These are phyloP conservation scores for Hypomecis atomaria DNA, from an alignment of 2,888 invertebrate species.

Conservation along the genomic window DNA sequence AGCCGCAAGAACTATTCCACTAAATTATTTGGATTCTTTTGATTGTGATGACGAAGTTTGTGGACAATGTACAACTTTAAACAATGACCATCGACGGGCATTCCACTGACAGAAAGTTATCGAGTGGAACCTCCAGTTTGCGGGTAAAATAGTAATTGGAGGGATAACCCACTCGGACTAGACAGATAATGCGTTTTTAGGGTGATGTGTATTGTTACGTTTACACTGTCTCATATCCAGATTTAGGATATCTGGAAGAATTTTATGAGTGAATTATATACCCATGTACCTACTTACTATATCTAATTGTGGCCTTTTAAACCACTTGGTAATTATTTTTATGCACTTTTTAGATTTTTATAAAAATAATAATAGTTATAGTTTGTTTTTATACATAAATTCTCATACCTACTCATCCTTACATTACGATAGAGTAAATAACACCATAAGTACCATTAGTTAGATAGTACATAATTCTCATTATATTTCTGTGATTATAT, in stretches of 20 bases:
- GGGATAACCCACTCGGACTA: constrained; percentile 2
- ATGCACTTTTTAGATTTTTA: too few species aligned
- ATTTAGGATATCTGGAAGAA: constrained; percentile 12
- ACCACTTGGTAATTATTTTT: too few species aligned
- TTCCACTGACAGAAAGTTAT: constrained; percentile 13
- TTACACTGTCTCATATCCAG: constrained; percentile 1
- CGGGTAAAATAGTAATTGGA: constrained; percentile 18
- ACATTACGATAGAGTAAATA: too few species aligned
- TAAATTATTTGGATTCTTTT: constrained; percentile 24
- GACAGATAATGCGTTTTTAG: constrained; percentile 17
- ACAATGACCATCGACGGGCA: constrained; percentile 18
- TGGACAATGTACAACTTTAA: constrained; percentile 23
- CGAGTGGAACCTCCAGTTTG: constrained; percentile 13
- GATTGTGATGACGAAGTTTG: constrained; percentile 12
- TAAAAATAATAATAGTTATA: too few species aligned
- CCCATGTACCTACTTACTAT: too few species aligned
- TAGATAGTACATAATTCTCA: too few species aligned
- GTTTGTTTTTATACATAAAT: too few species aligned
- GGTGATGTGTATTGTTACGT: constrained; percentile 14
- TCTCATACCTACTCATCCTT: too few species aligned
- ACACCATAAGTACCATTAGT: too few species aligned
- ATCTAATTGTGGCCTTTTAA: too few species aligned
- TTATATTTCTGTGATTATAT: too few species aligned
- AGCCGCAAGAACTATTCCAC: constrained; percentile 10
- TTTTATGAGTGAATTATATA: not conserved